phyloP scores from a whole-genome alignment of 1,140 invertebrate species.

The Brachionus plicatilis region DNA sequence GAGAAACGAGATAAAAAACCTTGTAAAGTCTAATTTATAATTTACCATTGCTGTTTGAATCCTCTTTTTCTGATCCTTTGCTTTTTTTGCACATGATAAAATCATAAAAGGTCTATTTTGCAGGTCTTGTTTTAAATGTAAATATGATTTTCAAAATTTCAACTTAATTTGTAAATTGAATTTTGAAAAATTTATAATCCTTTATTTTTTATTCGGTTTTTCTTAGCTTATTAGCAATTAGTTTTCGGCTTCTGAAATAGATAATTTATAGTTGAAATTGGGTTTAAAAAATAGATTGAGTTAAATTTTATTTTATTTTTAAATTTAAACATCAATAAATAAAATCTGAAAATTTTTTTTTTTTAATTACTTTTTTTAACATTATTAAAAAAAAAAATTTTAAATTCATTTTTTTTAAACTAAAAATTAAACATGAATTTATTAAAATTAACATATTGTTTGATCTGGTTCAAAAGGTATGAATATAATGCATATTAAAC shows the following conservation, averaged over 20 bases:
- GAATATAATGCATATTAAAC: neutral
- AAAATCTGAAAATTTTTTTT: neutral
- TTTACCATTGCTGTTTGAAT: neutral
- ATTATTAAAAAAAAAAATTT: no score
- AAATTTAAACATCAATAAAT: neutral
- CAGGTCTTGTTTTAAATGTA: neutral
- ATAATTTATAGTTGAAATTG: neutral
- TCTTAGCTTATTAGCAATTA: neutral
- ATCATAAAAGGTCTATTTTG: neutral
- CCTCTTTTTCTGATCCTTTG: neutral
- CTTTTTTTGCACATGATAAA: neutral
- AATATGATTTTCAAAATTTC: neutral
- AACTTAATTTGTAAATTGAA: neutral
- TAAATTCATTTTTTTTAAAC: no score
- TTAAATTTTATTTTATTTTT: neutral
- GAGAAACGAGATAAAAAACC: neutral
- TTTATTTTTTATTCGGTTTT: neutral
- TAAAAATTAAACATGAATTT: no score
- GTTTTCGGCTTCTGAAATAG: neutral
- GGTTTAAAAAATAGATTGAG: neutral
- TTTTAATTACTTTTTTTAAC: neutral
- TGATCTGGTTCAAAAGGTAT: neutral
- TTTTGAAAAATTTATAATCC: neutral
- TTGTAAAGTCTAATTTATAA: neutral
- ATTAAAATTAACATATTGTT: no score